phyloP scores from a whole-genome alignment of 2,113 vertebrate species.

The Callorhinus ursinus region DNA sequence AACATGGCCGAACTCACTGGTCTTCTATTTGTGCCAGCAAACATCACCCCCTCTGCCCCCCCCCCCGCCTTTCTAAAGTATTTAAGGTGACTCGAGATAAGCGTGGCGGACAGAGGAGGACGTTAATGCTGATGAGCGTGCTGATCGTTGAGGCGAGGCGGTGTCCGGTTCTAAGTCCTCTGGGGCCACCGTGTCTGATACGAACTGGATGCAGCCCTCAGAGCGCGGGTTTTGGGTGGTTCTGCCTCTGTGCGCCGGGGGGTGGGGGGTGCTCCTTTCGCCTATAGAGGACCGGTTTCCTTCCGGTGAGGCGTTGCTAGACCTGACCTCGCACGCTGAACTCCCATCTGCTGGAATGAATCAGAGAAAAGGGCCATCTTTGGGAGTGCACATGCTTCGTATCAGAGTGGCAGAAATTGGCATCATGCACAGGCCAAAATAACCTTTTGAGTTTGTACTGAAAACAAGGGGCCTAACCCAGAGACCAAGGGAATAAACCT shows the following conservation, averaged over 20 bases:
- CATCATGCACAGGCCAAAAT: neutral
- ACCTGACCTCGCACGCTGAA: neutral
- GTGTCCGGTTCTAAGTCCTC: neutral
- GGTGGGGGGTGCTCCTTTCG: neutral
- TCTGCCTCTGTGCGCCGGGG: neutral
- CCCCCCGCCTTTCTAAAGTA: neutral
- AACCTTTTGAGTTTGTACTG: neutral
- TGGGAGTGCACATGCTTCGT: neutral
- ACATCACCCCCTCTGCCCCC: neutral
- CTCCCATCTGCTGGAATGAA: neutral
- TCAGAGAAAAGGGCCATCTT: neutral
- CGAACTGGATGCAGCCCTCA: neutral
- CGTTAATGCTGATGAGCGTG: fast-evolving
- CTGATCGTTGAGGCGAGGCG: neutral
- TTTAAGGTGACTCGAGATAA: neutral
- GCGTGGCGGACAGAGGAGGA: neutral
- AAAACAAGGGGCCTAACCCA: neutral
- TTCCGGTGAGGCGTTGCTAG: neutral
- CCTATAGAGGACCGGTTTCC: neutral
- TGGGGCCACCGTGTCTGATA: neutral
- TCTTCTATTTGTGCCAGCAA: neutral
- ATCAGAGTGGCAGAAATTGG: neutral
- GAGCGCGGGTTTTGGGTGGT: neutral
- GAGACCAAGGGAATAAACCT: neutral
- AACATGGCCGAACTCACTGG: neutral